phyloP scores from a whole-genome alignment of 2,888 invertebrate genomes.

The Stenichneumon culpator region DNA sequence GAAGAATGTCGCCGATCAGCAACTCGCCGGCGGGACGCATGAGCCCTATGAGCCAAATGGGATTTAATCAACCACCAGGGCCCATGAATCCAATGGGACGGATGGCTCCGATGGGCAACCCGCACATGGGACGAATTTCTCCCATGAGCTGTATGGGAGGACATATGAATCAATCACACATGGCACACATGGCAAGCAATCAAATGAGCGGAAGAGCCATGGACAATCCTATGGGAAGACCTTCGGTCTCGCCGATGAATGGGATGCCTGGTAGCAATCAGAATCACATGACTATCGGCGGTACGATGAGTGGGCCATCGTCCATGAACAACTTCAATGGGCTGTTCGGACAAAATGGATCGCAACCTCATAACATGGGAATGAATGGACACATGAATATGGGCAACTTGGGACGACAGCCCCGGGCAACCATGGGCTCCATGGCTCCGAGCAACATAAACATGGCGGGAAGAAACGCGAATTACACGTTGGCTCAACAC shows the following conservation, averaged over 20 bases:
- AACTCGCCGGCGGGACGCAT: constrained; percentile 74
- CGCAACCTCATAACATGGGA: constrained; percentile 81
- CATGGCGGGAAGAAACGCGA: constrained; percentile 85
- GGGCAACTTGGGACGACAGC: constrained; percentile 87
- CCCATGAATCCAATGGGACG: constrained; percentile 15
- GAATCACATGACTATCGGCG: constrained; percentile 75
- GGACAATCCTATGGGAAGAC: constrained; percentile 89
- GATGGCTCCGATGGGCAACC: constrained; percentile 87
- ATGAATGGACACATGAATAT: constrained; percentile 81
- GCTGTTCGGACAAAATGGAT: constrained; percentile 81
- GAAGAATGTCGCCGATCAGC: constrained; percentile 87
- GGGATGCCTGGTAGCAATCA: constrained; percentile 86
- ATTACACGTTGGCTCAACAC: constrained; percentile 88
- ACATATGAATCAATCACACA: constrained; percentile 2
- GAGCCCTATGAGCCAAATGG: neutral
- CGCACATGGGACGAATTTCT: constrained; percentile 73
- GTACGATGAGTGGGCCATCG: constrained; percentile 76
- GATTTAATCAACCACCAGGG: neutral
- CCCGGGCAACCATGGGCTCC: constrained; percentile 89
- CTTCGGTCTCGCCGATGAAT: constrained; percentile 88
- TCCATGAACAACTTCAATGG: constrained; percentile 81
- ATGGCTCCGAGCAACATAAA: constrained; percentile 87
- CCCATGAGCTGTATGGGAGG: constrained; percentile 85
- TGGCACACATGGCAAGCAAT: constrained; percentile 5
- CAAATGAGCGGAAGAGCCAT: constrained; percentile 85